A percentile compares a stretch with the other conserved stretches of the same genome.
phyloP scores from a whole-genome alignment of 2,797 vertebrate genomes.

The Pipistrellus nathusii region DNA sequence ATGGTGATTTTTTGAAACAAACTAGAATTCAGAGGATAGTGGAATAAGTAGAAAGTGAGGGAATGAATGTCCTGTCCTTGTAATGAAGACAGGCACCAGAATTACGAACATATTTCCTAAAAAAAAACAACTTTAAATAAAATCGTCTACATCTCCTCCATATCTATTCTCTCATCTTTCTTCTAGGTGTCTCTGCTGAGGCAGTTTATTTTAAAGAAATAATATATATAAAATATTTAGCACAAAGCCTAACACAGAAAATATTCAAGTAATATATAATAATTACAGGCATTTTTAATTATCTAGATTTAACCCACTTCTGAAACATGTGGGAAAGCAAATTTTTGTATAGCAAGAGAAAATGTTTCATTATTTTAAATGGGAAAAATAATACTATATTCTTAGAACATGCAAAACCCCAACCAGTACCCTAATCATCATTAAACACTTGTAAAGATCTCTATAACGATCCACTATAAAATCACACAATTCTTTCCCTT shows the following conservation, averaged over 20 bases:
- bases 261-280: background rate
- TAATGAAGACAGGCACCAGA: background rate
- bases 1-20: background rate
- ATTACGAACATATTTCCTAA: background rate
- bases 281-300: background rate
- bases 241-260: background rate
- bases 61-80: background rate
- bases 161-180: background rate
- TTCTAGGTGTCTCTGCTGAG: background rate
- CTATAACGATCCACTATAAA: background rate
- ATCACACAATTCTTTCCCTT: background rate
- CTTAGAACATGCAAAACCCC: background rate
- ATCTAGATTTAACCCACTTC: background rate
- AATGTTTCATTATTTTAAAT: conserved; percentile 41
- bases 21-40: background rate
- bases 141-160: background rate
- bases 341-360: conserved; percentile 30
- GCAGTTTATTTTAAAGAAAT: conserved; percentile 38
- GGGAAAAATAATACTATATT: conserved; percentile 29
- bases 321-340: background rate
- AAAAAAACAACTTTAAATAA: background rate
- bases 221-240: background rate
- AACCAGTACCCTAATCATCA: background rate
- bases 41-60: background rate
- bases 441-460: background rate